Percentiles rank a stretch among this genome's conserved stretches.
phyloP scores from a whole-genome alignment of 2,888 invertebrate genomes.

The Cantharis flavilabris region DNA sequence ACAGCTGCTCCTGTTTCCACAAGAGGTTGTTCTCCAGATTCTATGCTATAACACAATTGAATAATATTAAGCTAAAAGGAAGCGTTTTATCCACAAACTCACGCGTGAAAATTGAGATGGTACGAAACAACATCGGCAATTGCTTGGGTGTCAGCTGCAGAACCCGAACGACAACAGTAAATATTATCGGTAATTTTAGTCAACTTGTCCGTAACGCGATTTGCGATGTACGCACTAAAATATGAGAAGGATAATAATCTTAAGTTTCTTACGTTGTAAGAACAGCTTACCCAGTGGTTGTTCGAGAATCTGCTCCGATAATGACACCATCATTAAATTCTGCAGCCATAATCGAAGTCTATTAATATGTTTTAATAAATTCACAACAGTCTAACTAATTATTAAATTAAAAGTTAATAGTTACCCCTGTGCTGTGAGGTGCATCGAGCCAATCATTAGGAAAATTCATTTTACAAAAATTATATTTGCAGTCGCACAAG shows the following conservation, averaged over 20 bases:
- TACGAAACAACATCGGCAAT: conserved; percentile 95
- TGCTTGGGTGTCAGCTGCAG: conserved; percentile 98
- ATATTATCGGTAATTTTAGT: conserved; percentile 93
- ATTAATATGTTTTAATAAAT: conserved; percentile 45
- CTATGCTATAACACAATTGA: conserved; percentile 61
- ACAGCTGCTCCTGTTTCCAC: conserved; percentile 92
- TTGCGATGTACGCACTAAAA: conserved; percentile 84
- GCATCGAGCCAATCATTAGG: conserved; percentile 69
- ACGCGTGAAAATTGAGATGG: conserved; percentile 87
- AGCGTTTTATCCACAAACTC: conserved; percentile 43
- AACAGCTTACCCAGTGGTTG: conserved; percentile 79
- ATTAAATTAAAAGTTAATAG: conserved; percentile 44
- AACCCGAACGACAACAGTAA: conserved; percentile 96
- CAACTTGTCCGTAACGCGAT: conserved; percentile 95
- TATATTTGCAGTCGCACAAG: background rate
- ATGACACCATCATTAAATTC: conserved; percentile 97
- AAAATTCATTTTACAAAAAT: conserved; percentile 18
- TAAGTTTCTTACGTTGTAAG: background rate
- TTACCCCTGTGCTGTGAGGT: conserved; percentile 81
- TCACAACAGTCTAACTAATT: conserved; percentile 7
- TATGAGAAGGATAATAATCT: conserved; percentile 6
- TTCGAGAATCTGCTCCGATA: conserved; percentile 96
- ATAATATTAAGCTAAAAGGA: background rate
- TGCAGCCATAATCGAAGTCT: conserved; percentile 97
- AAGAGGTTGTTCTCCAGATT: conserved; percentile 79